Conservation (phyloP, 2,888 invertebrate species). For the Andrena minutula region DNA sequence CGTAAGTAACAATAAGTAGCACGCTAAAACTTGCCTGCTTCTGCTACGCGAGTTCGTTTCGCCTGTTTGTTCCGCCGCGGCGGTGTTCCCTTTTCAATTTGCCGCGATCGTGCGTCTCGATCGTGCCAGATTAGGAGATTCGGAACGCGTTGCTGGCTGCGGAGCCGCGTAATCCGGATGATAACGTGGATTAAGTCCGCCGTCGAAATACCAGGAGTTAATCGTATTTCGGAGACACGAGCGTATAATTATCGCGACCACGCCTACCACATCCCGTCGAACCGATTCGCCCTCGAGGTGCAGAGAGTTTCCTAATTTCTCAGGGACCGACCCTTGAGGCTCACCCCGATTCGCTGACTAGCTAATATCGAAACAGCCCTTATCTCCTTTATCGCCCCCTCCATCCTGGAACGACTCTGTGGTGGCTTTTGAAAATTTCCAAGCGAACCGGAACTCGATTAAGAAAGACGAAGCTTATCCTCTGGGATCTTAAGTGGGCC, state of each 20-base stretch:
- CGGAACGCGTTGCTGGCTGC: constrained; percentile 42
- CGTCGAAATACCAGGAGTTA: constrained; percentile 74
- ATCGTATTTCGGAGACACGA: constrained; percentile 72
- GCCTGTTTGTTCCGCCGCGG: background rate
- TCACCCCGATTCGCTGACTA: constrained; percentile 48
- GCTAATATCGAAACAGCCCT: constrained; percentile 44
- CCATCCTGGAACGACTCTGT: constrained; percentile 5
- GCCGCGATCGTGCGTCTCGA: constrained; percentile 6
- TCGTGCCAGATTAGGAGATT: constrained; percentile 27
- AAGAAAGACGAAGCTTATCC: constrained; percentile 29
- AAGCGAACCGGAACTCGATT: constrained; percentile 4
- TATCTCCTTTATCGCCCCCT: constrained; percentile 26
- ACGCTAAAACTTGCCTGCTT: too few species aligned
- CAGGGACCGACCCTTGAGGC: constrained; percentile 27
- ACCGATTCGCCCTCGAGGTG: constrained; percentile 32
- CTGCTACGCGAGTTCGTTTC: background rate
- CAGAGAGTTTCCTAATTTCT: constrained; percentile 52
- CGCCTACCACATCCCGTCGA: constrained; percentile 56
- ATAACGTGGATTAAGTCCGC: constrained; percentile 76
- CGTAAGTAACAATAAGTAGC: too few species aligned
- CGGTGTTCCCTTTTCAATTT: constrained; percentile 28
- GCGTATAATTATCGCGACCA: constrained; percentile 69
- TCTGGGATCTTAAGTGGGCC: constrained; percentile 4
- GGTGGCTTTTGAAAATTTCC: constrained; percentile 30
- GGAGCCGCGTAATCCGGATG: constrained; percentile 72